Conservation (phyloP, 1,140 invertebrate species). For the Lepidurus couesii region DNA sequence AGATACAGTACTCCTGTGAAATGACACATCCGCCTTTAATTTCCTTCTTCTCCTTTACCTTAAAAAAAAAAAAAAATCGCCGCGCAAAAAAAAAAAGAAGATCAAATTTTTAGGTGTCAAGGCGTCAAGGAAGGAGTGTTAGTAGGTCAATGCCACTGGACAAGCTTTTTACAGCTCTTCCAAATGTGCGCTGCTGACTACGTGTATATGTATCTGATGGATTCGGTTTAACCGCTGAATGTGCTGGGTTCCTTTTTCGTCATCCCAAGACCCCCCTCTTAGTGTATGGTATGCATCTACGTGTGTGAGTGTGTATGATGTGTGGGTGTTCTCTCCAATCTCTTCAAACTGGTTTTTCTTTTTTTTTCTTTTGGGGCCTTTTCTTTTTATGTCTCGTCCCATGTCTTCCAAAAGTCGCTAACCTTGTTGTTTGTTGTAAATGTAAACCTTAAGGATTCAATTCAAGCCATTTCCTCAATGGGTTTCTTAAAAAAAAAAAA, state of each 20-base stretch:
- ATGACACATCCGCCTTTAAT: no score
- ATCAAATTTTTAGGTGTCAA: background rate
- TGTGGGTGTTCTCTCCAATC: background rate
- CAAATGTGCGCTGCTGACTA: background rate
- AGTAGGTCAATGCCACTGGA: constrained; percentile 6
- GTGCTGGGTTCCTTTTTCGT: background rate
- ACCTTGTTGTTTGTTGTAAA: background rate
- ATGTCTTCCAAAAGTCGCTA: background rate
- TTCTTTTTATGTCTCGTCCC: background rate
- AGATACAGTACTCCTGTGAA: no score
- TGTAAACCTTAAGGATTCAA: background rate
- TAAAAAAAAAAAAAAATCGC: background rate
- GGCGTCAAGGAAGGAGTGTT: constrained; percentile 20
- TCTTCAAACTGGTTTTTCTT: background rate
- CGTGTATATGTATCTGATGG: background rate
- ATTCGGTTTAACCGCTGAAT: background rate
- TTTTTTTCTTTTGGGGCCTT: background rate
- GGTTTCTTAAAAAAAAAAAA: background rate
- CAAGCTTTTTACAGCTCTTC: background rate
- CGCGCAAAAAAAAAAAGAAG: background rate
- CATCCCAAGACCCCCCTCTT: background rate
- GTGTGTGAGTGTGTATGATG: background rate
- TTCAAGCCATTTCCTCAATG: constrained; percentile 19
- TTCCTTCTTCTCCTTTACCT: background rate
- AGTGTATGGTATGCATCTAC: no score